A percentile compares a stretch with the other conserved stretches of the same genome.
These are phyloP conservation scores for Eciton burchellii DNA, from an alignment of 1,140 invertebrate genomes.

Conservation along the genomic window DNA sequence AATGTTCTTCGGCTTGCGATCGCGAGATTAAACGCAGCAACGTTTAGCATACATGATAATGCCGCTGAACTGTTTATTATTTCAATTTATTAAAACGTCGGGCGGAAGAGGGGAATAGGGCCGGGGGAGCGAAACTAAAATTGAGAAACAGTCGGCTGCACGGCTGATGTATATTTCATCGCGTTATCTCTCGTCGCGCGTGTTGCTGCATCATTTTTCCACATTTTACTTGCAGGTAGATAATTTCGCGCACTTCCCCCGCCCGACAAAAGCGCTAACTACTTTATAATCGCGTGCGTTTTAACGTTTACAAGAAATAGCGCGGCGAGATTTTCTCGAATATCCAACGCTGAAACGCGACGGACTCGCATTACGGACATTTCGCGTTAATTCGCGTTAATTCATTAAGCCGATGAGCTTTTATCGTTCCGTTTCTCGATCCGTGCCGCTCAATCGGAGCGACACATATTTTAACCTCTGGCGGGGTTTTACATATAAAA, in stretches of 20 bases:
- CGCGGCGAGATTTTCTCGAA: slow-evolving; percentile 41
- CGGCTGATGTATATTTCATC: slow-evolving; percentile 38
- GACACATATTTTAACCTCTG: slow-evolving; percentile 19
- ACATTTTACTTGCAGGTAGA: slow-evolving; percentile 34
- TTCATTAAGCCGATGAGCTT: slow-evolving; percentile 52
- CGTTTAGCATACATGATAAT: slow-evolving; percentile 40
- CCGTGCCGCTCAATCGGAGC: slow-evolving; percentile 26
- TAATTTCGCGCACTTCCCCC: slow-evolving; percentile 29
- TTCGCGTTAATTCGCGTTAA: slow-evolving; percentile 45
- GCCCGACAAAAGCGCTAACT: slow-evolving; percentile 40
- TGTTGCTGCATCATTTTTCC: slow-evolving; percentile 24
- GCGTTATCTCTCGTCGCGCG: slow-evolving; percentile 15
- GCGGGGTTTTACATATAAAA: slow-evolving; percentile 39
- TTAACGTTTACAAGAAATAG: slow-evolving; percentile 11
- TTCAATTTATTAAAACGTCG: slow-evolving; percentile 47
- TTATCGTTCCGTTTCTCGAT: slow-evolving; percentile 47
- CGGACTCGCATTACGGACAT: slow-evolving; percentile 37
- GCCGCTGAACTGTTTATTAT: slow-evolving; percentile 9
- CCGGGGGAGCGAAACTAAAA: slow-evolving; percentile 24
- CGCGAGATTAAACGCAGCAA: slow-evolving; percentile 31
- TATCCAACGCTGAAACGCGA: slow-evolving; percentile 16
- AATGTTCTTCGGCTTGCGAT: slow-evolving; percentile 10
- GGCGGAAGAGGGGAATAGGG: too few species aligned
- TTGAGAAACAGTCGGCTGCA: slow-evolving; percentile 15
- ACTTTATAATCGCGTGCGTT: slow-evolving; percentile 38